Base-by-base conservation (phyloP, 2,113 vertebrate genomes). In the Loxodonta africana region DNA sequence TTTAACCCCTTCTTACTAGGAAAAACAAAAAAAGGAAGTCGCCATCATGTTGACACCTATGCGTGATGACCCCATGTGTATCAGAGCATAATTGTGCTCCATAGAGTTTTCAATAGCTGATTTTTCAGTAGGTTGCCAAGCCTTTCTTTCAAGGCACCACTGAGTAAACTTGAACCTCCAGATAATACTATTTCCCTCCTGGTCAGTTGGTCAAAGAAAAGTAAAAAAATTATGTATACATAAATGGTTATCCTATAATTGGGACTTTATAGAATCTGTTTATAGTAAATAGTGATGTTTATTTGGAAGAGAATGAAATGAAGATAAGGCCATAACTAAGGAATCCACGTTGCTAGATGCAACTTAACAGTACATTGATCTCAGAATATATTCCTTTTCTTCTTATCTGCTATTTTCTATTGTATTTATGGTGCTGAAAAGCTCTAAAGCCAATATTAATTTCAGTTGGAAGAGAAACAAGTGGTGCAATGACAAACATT, bases 391-490 rank as follows among this genome's bases (percentile, higher is more conserved):
- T 62, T 37, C 41, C 6, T 86, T 86, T 51, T 82, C 5, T 37
- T 8, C 6, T 91, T 77, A 80, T 41, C 2, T 60, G 1, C 7
- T 83, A 26, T 37, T 91, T 97, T 88, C 11, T 73, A 44, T 37
- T 95, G 14, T 65, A 95, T 69, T 81, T 96, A 60, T 62, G 15
- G 82, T 83, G 9, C 0, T 71, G 17, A 60, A 88, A 83, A 65
- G 1, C 33, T 76, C 9, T 78, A 77, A 97, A 89, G 11, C 14
- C 30, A 87, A 21, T 65, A 65, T 76, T 82, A 73, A 76, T 44
- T 96, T 93, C 28, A 48, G 1, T 37, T 96, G 41, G 8, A 92
- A 76, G 21, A 63, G 15, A 93, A 92, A 87, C 10, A 94, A 92
- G 80, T 82, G 12, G 77, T 86, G 28, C 0, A 87, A 89, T 89